These are phyloP conservation scores for Phenganax stokvisi DNA, from an alignment of 92 coral and sea anemone species.

Conservation along the genomic window DNA sequence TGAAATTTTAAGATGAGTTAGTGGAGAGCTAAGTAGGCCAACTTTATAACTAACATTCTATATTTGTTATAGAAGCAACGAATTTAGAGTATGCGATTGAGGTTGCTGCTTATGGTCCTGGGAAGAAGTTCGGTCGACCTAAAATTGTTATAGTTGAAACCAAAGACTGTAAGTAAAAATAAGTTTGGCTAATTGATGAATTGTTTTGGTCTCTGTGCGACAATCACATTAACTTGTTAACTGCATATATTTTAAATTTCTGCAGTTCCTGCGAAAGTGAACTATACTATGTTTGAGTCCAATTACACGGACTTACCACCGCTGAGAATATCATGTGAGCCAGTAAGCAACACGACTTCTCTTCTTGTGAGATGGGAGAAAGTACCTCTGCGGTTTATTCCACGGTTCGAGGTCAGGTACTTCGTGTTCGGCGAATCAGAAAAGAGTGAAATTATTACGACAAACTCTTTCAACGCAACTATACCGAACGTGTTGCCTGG, in stretches of 20 bases:
- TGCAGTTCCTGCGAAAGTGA: neutral
- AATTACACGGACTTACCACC: neutral
- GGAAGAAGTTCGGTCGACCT: slow-evolving; percentile 2
- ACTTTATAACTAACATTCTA: neutral
- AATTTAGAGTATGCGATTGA: slow-evolving; percentile 21
- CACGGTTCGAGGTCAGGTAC: slow-evolving; percentile 10
- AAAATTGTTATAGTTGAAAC: slow-evolving; percentile 11
- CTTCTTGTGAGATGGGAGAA: neutral
- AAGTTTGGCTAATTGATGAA: too few species aligned
- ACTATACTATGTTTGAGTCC: neutral
- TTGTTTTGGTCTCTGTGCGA: neutral
- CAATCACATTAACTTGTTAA: neutral
- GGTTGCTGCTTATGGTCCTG: neutral
- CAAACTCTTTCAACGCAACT: slow-evolving; percentile 9
- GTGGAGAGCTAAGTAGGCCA: neutral
- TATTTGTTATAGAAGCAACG: neutral
- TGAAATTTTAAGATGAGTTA: too few species aligned
- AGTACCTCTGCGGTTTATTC: neutral
- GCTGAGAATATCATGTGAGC: slow-evolving; percentile 3
- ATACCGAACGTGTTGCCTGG: slow-evolving; percentile 12
- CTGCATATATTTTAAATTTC: neutral
- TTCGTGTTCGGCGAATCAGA: neutral
- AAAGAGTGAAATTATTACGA: neutral
- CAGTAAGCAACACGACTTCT: neutral
- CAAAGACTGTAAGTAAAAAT: neutral